Evolutionary conservation across 2,797 vertebrate species (phyloP).

Genomic region (Holocentrus rufus): DNA sequence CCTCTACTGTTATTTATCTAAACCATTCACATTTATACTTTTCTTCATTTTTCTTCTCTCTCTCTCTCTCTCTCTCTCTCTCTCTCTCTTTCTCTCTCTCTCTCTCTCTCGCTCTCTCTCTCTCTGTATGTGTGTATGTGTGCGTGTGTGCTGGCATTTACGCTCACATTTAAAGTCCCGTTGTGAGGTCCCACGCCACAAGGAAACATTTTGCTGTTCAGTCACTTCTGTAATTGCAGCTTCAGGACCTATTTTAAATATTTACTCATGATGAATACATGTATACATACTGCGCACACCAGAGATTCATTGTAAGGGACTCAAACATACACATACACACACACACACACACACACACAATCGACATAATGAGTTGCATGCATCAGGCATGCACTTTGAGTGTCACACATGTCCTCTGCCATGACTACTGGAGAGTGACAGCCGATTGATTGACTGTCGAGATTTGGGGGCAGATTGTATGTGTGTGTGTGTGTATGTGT

Average conservation of each 20-base stretch:
- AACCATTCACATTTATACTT: background rate
- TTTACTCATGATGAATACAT: background rate
- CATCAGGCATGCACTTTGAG: background rate
- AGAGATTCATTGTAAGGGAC: background rate
- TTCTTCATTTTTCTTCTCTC: background rate
- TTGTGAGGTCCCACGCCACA: background rate
- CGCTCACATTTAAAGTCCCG: too few species aligned
- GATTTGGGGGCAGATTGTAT: conserved; percentile 6
- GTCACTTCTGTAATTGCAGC: background rate
- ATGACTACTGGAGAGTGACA: background rate
- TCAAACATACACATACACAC: too few species aligned
- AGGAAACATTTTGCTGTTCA: background rate
- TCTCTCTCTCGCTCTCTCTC: too few species aligned
- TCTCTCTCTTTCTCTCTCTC: too few species aligned
- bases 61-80: too few species aligned
- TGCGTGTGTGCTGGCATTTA: too few species aligned
- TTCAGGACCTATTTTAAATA: background rate
- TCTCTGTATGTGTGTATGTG: too few species aligned
- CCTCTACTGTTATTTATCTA: background rate
- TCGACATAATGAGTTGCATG: background rate
- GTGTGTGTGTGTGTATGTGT: conserved; percentile 4
- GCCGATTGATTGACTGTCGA: conserved; percentile 1
- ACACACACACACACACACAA: background rate
- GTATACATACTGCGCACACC: background rate
- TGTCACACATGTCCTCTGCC: background rate